Evolutionary conservation across 2,113 vertebrate species (phyloP).

Genomic region (Artemisiospiza belli): DNA sequence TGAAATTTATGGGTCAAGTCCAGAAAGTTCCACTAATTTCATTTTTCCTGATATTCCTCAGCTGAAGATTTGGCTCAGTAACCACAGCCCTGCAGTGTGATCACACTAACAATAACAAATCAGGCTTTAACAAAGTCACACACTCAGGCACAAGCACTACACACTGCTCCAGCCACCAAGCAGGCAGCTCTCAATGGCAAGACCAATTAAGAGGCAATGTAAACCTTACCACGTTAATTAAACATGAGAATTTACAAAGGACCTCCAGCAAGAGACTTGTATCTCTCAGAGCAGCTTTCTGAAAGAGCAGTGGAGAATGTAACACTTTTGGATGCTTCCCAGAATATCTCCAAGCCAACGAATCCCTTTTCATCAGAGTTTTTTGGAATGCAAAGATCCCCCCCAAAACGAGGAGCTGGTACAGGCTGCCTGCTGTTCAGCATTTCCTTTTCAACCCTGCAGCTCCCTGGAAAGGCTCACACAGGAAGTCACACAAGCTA

Average conservation of each 20-base stretch:
- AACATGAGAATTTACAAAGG: constrained; percentile 62
- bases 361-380: not conserved
- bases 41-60: not conserved
- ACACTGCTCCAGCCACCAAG: not conserved
- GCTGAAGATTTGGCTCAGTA: not conserved
- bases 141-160: not conserved
- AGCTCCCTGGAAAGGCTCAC: not conserved
- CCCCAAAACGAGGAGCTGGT: not conserved
- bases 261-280: constrained; percentile 12
- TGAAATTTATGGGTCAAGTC: not conserved
- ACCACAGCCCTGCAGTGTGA: not conserved
- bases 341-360: constrained; percentile 4
- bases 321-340: not conserved
- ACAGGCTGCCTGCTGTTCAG: not conserved
- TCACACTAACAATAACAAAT: not conserved
- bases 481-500: not conserved
- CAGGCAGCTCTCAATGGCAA: constrained; percentile 20
- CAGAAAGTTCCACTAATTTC: not conserved
- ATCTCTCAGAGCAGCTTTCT: not conserved
- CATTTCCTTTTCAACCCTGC: constrained; percentile 3
- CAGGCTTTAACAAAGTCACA: constrained; percentile 1
- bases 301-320: not conserved
- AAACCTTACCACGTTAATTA: constrained; percentile 61
- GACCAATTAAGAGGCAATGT: constrained; percentile 49
- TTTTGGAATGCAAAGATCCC: not conserved